Conservation (phyloP, 2,113 vertebrate genomes). For the Ailurus styani region DNA sequence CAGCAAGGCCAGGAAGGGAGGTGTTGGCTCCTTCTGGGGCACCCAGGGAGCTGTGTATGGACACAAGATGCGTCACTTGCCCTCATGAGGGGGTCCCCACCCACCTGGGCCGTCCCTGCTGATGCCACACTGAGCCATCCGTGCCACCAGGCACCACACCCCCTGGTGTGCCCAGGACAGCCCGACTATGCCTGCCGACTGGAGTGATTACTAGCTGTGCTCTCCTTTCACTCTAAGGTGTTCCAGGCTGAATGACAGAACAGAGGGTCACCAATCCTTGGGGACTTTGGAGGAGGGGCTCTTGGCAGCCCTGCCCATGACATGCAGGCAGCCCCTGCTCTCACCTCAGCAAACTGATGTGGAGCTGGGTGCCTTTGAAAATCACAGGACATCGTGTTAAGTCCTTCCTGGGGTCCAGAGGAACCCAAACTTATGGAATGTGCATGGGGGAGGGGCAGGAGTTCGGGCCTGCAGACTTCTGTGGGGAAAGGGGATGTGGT, state of each 20-base stretch:
- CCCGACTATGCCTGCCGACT: neutral
- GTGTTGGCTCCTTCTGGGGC: neutral
- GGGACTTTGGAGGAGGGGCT: neutral
- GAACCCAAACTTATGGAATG: neutral
- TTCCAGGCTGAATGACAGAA: neutral
- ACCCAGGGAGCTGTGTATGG: neutral
- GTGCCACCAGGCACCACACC: accelerated
- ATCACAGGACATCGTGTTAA: neutral
- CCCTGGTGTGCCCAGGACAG: neutral
- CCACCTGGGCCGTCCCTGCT: neutral
- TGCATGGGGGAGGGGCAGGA: no score
- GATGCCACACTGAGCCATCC: neutral
- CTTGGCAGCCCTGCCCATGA: neutral
- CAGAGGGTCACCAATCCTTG: neutral
- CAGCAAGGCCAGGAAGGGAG: neutral
- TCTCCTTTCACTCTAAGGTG: neutral
- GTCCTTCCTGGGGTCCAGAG: neutral
- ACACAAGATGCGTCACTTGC: neutral
- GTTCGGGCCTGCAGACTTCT: neutral
- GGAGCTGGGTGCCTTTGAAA: neutral
- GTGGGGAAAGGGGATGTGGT: neutral
- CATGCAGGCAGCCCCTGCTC: neutral
- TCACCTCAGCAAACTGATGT: neutral
- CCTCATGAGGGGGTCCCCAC: neutral
- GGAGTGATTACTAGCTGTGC: neutral